Percentiles rank a stretch among this genome's conserved stretches.
These are phyloP conservation scores for Scotopteryx bipunctaria DNA, from an alignment of 2,888 invertebrate species.

Conservation along the genomic window DNA sequence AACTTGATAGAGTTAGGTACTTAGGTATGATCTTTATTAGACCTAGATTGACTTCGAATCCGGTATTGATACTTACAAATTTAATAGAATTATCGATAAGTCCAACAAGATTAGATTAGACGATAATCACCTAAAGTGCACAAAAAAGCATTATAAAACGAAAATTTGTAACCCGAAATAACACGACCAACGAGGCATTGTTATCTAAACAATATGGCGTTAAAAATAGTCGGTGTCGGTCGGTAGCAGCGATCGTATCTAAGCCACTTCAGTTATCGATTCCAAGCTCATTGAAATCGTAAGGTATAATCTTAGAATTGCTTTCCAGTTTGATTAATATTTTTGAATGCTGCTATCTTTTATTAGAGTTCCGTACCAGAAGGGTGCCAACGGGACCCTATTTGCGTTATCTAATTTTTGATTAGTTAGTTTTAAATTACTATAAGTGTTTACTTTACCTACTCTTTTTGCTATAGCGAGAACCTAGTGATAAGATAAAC, in stretches of 20 bases:
- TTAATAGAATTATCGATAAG: no score
- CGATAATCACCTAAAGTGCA: constrained; percentile 2
- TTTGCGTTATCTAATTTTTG: no score
- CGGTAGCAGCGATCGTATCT: constrained; percentile 31
- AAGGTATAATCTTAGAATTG: constrained; percentile 4
- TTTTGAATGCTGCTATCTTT: neutral
- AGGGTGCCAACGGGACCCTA: no score
- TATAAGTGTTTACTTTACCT: neutral
- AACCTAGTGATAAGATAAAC: no score
- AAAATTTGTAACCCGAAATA: constrained; percentile 14
- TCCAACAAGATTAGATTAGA: no score
- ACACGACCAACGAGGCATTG: constrained; percentile 23
- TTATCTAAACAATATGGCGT: constrained; percentile 32
- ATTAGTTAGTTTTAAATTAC: no score
- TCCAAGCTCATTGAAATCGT: constrained; percentile 27
- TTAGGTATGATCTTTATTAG: neutral
- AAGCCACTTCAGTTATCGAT: constrained; percentile 31
- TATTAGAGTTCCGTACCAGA: no score
- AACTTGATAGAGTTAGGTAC: neutral
- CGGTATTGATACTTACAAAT: no score
- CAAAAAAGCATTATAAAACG: constrained; percentile 5
- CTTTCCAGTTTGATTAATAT: constrained; percentile 10
- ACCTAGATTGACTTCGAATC: neutral
- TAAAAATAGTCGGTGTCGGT: constrained; percentile 26
- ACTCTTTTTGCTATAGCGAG: no score